These are phyloP conservation scores for Patagioenas fasciata DNA, from an alignment of 2,113 vertebrate genomes.

Conservation along the genomic window DNA sequence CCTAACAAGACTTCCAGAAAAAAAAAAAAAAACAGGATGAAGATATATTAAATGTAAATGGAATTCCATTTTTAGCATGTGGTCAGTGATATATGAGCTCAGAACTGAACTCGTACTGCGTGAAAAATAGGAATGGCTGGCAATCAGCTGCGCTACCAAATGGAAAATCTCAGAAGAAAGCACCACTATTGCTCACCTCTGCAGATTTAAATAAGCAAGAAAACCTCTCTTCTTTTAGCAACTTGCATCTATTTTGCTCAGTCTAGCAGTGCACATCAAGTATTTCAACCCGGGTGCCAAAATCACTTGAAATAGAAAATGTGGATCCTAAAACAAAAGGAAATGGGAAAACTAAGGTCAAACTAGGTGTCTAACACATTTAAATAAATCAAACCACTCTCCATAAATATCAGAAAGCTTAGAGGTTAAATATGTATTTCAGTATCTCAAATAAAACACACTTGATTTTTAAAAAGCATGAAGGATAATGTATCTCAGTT, in stretches of 20 bases:
- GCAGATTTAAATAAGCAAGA: neutral
- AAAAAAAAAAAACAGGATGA: neutral
- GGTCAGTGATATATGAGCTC: slow-evolving; percentile 48
- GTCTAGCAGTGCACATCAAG: neutral
- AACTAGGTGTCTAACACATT: neutral
- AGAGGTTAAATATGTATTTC: neutral
- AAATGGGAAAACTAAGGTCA: neutral
- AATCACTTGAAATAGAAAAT: neutral
- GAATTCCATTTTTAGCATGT: slow-evolving; percentile 48
- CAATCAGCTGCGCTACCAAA: slow-evolving; percentile 29
- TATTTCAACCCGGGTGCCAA: neutral
- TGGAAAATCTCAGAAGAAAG: slow-evolving; percentile 20
- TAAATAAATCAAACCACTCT: neutral
- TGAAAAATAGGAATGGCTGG: slow-evolving; percentile 44
- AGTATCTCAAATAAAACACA: neutral
- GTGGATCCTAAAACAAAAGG: neutral
- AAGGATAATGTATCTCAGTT: rapidly evolving
- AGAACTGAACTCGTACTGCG: neutral
- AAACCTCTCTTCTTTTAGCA: neutral
- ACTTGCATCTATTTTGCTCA: neutral
- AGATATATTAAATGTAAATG: slow-evolving; percentile 41
- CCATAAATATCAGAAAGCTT: neutral
- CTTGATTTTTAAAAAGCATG: neutral
- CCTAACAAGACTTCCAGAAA: slow-evolving; percentile 8
- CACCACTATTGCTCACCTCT: neutral